Conservation (phyloP, 1,140 invertebrate genomes). For the Monochamus saltuarius region DNA sequence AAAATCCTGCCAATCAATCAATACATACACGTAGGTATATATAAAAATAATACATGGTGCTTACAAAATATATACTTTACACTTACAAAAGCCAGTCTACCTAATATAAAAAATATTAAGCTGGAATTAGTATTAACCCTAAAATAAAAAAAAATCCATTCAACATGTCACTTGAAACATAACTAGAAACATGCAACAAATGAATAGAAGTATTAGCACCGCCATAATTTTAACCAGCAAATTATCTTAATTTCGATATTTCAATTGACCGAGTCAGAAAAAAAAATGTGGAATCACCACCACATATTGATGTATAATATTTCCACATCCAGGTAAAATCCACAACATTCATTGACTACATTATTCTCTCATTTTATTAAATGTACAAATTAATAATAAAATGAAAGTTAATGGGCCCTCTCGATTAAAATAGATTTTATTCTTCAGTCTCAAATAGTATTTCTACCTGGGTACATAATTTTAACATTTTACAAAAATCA, state of each 20-base stretch:
- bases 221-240: constrained; percentile 28
- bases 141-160: background rate
- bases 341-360: too few species aligned
- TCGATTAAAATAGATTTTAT: background rate
- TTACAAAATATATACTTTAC: constrained; percentile 23
- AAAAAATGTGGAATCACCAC: background rate
- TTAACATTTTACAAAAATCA: too few species aligned
- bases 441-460: constrained; percentile 4
- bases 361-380: too few species aligned
- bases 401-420: constrained; percentile 8
- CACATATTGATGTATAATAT: background rate
- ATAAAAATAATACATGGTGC: constrained; percentile 12
- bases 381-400: too few species aligned
- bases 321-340: too few species aligned
- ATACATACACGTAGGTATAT: constrained; percentile 16
- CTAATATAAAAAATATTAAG: constrained; percentile 9
- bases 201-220: constrained; percentile 36
- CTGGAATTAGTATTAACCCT: background rate
- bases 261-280: too few species aligned
- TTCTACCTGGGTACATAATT: constrained; percentile 7
- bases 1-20: constrained; percentile 22
- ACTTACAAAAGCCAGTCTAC: constrained; percentile 14
- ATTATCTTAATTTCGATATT: background rate
- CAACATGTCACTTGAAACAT: constrained; percentile 25
- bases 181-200: constrained; percentile 39